Base-by-base conservation (phyloP, 2,113 vertebrate species). In the Manacus vitellinus region DNA sequence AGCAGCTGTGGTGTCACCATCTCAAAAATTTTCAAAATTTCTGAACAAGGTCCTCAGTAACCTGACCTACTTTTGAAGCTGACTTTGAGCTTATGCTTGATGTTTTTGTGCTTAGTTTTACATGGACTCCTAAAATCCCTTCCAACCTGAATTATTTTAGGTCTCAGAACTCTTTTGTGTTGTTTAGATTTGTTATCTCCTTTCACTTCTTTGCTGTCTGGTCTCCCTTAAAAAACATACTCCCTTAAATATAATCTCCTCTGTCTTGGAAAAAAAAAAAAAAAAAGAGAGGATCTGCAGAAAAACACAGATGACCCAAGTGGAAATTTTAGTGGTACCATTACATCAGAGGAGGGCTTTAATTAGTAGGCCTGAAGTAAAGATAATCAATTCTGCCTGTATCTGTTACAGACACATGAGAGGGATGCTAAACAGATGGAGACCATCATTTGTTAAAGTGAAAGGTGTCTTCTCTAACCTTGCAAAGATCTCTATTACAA, bases 381-480 rank as follows among this genome's bases (percentile, higher is more conserved):
- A 97, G 92, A 87, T 90, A 97, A 97, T 97, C 95, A 96, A 97
- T 96, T 97, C 89, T 97, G 93, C 91, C 82, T 94, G 63, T 97
- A 96, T 97, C 96, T 96, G 89, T 97, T 97, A 94, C 94, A 92
- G 93, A 94, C 87, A 97, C 62, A 95, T 44, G 89, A 97, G 85
- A 97, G 55, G 94, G 92, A 94, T 92, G 79, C 73, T 94, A 96
- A 97, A 70, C 87, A 97, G 95, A 94, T 85, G 88, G 88, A 97
- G 75, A 75, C 68, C 6, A 6, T 88, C 30, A 51, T 96, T 94
- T 68, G 81, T 95, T 94, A 93, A 96, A 95, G 75, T 72, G 93
- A 95, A 97, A 97, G 94, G 91, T 97, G 95, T 92, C 95, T 97
- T 91, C 74, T 97, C 92, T 95, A 95, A 97, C 97, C 95, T 97